A percentile compares a stretch with the other conserved stretches of the same genome.
These are phyloP conservation scores for Mylabris phalerata DNA, from an alignment of 1,140 invertebrate genomes.

Conservation along the genomic window DNA sequence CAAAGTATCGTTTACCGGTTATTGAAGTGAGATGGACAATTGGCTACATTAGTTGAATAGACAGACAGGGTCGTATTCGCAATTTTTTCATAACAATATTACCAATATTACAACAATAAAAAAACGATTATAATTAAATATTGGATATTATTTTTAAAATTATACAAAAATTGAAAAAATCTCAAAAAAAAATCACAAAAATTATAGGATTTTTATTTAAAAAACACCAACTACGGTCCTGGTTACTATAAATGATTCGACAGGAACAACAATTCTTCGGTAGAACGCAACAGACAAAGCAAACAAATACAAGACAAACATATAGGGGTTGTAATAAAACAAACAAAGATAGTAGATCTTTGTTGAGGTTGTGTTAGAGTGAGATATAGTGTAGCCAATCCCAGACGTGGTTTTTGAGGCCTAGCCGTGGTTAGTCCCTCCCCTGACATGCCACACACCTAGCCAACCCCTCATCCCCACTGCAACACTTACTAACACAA, in stretches of 20 bases:
- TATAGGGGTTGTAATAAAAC: conserved; percentile 2
- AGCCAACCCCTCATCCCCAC: conserved; percentile 38
- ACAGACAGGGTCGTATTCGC: conserved; percentile 5
- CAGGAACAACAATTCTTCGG: too few relatives aligned
- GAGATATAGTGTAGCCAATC: conserved; percentile 40
- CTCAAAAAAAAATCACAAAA: not conserved
- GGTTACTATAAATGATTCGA: not conserved
- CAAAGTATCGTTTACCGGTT: conserved; percentile 25
- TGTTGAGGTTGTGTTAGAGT: conserved; percentile 27
- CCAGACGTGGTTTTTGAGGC: conserved; percentile 44
- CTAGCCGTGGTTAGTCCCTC: conserved; percentile 42
- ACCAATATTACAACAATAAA: not conserved
- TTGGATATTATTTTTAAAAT: too few relatives aligned
- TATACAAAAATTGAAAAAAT: not conserved
- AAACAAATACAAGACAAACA: conserved; percentile 20
- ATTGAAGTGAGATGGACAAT: conserved; percentile 30
- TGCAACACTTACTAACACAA: too few relatives aligned
- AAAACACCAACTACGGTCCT: conserved; percentile 12
- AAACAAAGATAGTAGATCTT: conserved; percentile 10
- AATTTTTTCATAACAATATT: not conserved
- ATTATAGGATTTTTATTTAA: not conserved
- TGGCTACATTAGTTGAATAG: conserved; percentile 25
- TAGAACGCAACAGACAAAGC: not conserved
- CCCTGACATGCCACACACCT: conserved; percentile 39
- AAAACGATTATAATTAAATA: too few relatives aligned